Base-by-base conservation (phyloP, 2,797 vertebrate species). In the Anomalospiza imberbis region DNA sequence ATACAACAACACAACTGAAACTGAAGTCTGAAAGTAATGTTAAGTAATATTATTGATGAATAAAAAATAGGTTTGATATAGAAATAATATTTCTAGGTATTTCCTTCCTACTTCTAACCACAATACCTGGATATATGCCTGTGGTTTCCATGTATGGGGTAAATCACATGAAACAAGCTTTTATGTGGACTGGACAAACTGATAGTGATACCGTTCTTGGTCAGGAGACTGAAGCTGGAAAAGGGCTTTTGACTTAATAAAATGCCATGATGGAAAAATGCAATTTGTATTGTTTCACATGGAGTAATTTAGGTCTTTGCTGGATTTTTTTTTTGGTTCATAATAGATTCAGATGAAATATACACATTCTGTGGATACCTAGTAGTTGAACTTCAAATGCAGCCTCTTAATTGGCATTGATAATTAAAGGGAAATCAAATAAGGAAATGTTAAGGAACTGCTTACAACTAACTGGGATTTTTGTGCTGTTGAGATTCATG, bases 101-200 rank as follows among this genome's bases (percentile, higher is more conserved):
- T 93, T 77, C 4, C 6, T 26, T 79, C 13, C 22, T 22, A 6
- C 7, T 74, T 40, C 31, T 32, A 54, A 48, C 45, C 45, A 9
- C 4, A 29, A 8, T 36, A 60, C 7, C 26, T 60, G 20, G 68
- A 36, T 67, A 42, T 1, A 1, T 47, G 11, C 0, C 0, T 0
- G 0, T 50, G 28, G 8, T 34, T 89, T 82, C 21, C 24, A 24
- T 22, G 6, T 7, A n/a, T 25, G 4, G 9, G 3, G 8, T 79
- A 42, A 79, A 73, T 26, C 22, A 55, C 88, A 92, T 78, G 76
- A 94, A 94, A 94, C 97, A 73, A 76, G 60, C 34, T 55, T 96
- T 95, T 95, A 51, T 88, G 61, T 54, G 89, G 40, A 34, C 71
- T 91, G 94, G 81, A 74, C 55, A 86, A 93, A 83, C 18, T 86